Percentiles rank a stretch among this genome's conserved stretches.
Conservation (phyloP, 1,140 invertebrate genomes). For the Atta texana region DNA sequence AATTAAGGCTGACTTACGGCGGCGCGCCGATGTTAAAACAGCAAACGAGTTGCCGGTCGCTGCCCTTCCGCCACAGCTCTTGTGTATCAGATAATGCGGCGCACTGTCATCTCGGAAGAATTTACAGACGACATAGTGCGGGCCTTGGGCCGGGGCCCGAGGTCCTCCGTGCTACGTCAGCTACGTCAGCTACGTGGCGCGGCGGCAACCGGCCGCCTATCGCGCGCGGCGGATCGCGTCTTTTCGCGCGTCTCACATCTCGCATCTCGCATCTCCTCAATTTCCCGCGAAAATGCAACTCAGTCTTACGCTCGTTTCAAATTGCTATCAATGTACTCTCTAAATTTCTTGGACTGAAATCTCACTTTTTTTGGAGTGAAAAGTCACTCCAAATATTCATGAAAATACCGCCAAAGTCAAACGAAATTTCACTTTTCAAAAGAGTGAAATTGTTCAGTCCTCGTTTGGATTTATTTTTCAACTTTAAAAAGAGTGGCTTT, state of each 20-base stretch:
- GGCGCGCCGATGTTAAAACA: conserved; percentile 70
- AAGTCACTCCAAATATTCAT: no score
- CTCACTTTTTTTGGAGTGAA: no score
- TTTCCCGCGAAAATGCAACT: conserved; percentile 65
- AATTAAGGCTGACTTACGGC: conserved; percentile 81
- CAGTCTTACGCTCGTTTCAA: no score
- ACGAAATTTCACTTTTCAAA: no score
- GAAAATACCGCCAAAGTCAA: no score
- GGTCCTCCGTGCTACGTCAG: background rate
- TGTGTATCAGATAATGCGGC: conserved; percentile 79
- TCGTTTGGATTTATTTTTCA: no score
- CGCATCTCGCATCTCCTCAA: conserved; percentile 38
- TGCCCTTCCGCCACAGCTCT: conserved; percentile 45
- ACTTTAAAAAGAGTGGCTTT: no score
- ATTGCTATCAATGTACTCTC: no score
- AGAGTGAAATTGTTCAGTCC: no score
- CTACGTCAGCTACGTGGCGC: conserved; percentile 3
- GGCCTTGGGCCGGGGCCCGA: background rate
- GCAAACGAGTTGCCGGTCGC: conserved; percentile 75
- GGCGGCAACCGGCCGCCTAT: conserved; percentile 18
- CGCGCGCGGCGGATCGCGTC: conserved; percentile 59
- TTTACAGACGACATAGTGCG: conserved; percentile 79
- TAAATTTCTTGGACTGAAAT: no score
- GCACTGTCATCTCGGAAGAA: conserved; percentile 83
- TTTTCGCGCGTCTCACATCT: conserved; percentile 58